phyloP scores from a whole-genome alignment of 2,797 vertebrate species.

The Chelon auratus region DNA sequence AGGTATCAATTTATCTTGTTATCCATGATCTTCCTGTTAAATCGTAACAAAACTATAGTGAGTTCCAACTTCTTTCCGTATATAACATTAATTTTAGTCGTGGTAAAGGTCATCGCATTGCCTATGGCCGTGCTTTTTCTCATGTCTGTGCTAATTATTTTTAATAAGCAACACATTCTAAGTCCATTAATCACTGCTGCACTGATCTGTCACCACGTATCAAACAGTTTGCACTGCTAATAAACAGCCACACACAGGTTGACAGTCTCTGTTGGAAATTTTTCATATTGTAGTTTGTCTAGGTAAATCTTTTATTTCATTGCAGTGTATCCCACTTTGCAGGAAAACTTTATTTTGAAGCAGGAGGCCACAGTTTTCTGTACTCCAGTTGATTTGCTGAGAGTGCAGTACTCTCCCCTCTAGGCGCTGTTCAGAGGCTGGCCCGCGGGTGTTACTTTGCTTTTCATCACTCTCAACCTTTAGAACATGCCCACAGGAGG shows the following conservation, averaged over 20 bases:
- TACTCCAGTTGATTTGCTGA: constrained; percentile 74
- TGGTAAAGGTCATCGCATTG: not conserved
- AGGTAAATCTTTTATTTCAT: constrained; percentile 1
- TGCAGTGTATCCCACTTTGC: constrained; percentile 14
- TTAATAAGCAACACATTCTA: constrained; percentile 8
- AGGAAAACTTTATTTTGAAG: constrained; percentile 37
- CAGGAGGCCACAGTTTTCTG: constrained; percentile 43
- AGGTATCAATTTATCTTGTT: not conserved
- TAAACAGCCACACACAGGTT: not conserved
- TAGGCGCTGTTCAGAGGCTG: constrained; percentile 72
- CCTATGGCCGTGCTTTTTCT: not conserved
- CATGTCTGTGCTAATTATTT: not conserved
- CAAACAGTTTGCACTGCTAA: constrained; percentile 1
- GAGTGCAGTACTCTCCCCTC: constrained; percentile 69
- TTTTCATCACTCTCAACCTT: constrained; percentile 80
- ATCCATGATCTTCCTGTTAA: not conserved
- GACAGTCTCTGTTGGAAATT: not conserved
- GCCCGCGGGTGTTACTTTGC: constrained; percentile 74
- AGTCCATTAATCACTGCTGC: not conserved
- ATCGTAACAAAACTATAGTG: not conserved
- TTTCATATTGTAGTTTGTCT: constrained; percentile 3
- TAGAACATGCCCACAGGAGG: constrained; percentile 73
- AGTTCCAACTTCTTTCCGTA: not conserved
- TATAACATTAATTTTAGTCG: not conserved
- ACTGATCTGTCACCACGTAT: not conserved